phyloP scores from a whole-genome alignment of 1,140 invertebrate species.

The Sarcophaga peregrina region DNA sequence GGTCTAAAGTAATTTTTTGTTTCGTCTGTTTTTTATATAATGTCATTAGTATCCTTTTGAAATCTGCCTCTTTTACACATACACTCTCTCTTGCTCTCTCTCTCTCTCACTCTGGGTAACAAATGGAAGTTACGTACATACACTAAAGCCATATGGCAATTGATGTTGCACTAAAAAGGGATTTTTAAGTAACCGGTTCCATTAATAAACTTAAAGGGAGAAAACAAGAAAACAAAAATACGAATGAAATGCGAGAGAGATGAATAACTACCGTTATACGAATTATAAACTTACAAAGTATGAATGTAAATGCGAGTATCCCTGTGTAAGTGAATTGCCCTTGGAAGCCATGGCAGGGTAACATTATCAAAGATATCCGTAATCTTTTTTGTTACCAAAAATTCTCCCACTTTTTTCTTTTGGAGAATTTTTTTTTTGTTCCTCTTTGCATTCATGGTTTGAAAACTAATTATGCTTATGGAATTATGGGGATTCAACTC shows the following conservation, averaged over 20 bases:
- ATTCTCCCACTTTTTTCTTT: background rate
- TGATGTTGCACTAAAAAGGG: background rate
- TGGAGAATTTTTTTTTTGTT: background rate
- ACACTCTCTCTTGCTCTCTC: background rate
- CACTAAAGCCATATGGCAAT: background rate
- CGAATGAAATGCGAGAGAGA: background rate
- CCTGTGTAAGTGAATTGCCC: background rate
- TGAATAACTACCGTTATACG: too few relatives aligned
- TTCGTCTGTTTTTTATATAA: background rate
- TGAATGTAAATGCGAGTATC: background rate
- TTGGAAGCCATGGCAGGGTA: background rate
- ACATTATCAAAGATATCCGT: background rate
- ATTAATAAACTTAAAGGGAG: background rate
- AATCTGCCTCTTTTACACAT: background rate
- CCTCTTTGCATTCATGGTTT: slow-evolving; percentile 26
- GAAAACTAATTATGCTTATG: slow-evolving; percentile 48
- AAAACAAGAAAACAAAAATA: background rate
- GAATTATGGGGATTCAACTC: slow-evolving; percentile 46
- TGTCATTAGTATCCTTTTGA: slow-evolving; percentile 5
- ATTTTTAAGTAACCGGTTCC: slow-evolving; percentile 9
- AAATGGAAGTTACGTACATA: too few relatives aligned
- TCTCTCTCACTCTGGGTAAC: too few relatives aligned
- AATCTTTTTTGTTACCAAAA: background rate
- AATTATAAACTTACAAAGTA: background rate
- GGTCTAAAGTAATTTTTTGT: too few relatives aligned